Percentiles rank a stretch among this genome's conserved stretches.
phyloP scores from a whole-genome alignment of 2,113 vertebrate genomes.

The Oostethus manadensis region DNA sequence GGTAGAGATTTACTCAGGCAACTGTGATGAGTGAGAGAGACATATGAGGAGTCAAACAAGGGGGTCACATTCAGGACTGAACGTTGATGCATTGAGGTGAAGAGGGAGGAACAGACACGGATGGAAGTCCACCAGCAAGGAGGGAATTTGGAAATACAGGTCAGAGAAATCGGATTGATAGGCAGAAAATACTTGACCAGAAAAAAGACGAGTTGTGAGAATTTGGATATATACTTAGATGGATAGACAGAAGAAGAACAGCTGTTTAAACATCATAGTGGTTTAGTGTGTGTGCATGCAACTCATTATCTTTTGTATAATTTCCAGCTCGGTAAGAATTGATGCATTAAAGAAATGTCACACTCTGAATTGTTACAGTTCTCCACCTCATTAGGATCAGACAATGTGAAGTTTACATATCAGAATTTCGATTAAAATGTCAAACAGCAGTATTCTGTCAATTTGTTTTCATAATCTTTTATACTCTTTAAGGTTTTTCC shows the following conservation, averaged over 20 bases:
- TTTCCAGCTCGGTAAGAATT: conserved; percentile 19
- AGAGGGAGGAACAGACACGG: conserved; percentile 14
- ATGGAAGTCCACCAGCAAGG: conserved; percentile 10
- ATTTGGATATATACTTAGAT: conserved; percentile 26
- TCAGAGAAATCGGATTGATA: not conserved
- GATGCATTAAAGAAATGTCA: conserved; percentile 9
- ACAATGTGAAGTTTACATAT: not conserved
- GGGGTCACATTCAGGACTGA: conserved; percentile 19
- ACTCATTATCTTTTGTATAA: conserved; percentile 14
- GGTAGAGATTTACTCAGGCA: conserved; percentile 31
- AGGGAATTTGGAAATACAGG: not conserved
- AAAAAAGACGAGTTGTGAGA: not conserved
- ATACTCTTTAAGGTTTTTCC: not conserved
- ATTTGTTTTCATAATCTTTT: not conserved
- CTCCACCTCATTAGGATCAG: not conserved
- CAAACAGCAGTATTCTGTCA: not conserved
- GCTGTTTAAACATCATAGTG: conserved; percentile 61
- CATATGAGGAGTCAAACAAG: conserved; percentile 36
- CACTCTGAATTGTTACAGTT: not conserved
- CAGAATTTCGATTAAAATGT: not conserved
- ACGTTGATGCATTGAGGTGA: conserved; percentile 38
- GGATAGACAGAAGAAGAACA: conserved; percentile 53
- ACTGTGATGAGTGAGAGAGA: conserved; percentile 27
- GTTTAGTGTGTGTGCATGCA: conserved; percentile 13
- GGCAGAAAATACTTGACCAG: too few species aligned